These are phyloP conservation scores for Epiblema foenella DNA, from an alignment of 2,888 invertebrate genomes.

Conservation along the genomic window DNA sequence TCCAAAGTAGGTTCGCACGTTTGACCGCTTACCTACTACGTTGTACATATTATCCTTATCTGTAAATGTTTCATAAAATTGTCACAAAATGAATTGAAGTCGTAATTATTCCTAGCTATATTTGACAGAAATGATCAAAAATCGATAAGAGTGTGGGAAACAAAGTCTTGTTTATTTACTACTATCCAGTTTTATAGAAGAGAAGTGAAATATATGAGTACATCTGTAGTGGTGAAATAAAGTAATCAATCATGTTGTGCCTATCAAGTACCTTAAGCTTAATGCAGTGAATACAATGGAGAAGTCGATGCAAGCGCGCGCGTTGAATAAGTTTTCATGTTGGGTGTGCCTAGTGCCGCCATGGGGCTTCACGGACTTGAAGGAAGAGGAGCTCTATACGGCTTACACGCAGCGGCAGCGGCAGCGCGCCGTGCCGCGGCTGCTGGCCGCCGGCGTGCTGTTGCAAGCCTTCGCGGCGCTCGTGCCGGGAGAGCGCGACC, in stretches of 20 bases:
- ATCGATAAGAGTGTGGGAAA: conserved; percentile 6
- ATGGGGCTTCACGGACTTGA: conserved; percentile 71
- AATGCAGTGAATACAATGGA: conserved; percentile 60
- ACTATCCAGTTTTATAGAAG: not conserved
- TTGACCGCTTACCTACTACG: conserved; percentile 20
- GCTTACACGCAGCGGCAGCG: conserved; percentile 74
- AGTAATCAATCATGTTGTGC: conserved; percentile 35
- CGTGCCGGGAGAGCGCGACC: conserved; percentile 73
- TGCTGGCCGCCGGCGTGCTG: conserved; percentile 67
- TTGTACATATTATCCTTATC: conserved; percentile 12
- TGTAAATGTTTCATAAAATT: not conserved
- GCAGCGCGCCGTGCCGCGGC: conserved; percentile 71
- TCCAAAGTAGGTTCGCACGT: conserved; percentile 33
- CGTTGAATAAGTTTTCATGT: conserved; percentile 59
- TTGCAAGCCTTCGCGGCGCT: conserved; percentile 69
- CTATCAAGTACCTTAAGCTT: conserved; percentile 30
- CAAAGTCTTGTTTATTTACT: not conserved
- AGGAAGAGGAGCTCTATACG: conserved; percentile 73
- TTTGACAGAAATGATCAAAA: not conserved
- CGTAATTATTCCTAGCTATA: not conserved
- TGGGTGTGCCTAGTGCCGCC: conserved; percentile 68
- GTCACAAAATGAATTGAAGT: not conserved
- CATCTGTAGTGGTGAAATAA: conserved; percentile 17
- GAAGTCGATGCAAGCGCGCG: conserved; percentile 62
- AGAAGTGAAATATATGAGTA: conserved; percentile 19